Evolutionary conservation across 2,888 invertebrate species (phyloP), one percentile per base, ranked within the genome.

Genomic region (Drosophila anomelani): DNA sequence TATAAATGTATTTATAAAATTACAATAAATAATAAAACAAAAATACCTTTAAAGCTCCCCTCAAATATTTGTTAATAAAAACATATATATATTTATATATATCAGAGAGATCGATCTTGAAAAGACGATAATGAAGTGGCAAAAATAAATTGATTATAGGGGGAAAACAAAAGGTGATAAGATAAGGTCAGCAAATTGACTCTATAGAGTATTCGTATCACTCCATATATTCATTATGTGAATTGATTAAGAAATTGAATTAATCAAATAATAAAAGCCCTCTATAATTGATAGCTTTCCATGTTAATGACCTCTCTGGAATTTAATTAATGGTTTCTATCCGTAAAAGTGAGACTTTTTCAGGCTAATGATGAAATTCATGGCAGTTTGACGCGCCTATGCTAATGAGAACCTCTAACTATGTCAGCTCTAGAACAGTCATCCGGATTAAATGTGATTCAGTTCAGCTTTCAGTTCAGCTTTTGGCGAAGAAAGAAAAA

Each of bases 361-460:
- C 32, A 62, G 44, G 17, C 38, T 46, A 47, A 32, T 67, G 57
- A 54, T 70, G 73, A 60, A 73, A 73, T 70, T 63, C 57, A 41
- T 36, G 29, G 26, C 49, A 53, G 26, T 29, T 55, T 51, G 51
- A 41, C 57, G 68, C 36, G 36, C 26, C 57, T 58, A 66, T 73
- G 72, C 67, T 72, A 72, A 72, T 72, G 53, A 53, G 53, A 67
- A 46, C 46, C 29, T 46, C 39, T 41, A 49, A 41, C 57, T 36
- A 58, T 36, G 47, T 36, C 51, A 51, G 51, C n/a, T 43, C 32
- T n/a, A 66, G 64, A 66, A 66, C 67, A 44, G 43, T 66, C 64
- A 66, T n/a, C 43, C 64, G 67, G 67, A 66, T 66, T 44, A 68
- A 70, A 68, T 47, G 47, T 68, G 47, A 68, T 49, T 68, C 68